Evolutionary conservation across 1,140 invertebrate species (phyloP), one percentile per base, ranked within the genome.

Genomic region (Neomicropteryx cornuta): DNA sequence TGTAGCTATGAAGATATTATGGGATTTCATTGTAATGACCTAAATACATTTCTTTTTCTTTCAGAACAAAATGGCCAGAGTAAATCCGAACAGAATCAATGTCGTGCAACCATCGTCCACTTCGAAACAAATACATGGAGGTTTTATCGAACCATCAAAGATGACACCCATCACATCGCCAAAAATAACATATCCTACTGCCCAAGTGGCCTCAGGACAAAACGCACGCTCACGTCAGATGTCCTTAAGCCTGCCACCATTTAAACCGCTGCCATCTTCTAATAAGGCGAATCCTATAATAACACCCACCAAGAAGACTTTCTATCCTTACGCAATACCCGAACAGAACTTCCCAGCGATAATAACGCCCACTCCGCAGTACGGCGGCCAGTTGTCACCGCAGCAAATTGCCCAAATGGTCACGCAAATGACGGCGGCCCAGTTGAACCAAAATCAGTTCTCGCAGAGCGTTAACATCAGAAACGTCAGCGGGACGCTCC

Each of bases 211-310:
- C 11, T 16, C 27, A 5, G 18, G 30, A 4, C 43, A 45, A 28
- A 24, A 23, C 5, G 31, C 41, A 35, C 10, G 30, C 14, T 24
- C 45, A 4, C 23, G 13, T 14, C 46, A 60, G 5, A 53, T 71
- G 32, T 70, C 70, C 14, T 57, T 72, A 46, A 68, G 69, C 1
- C 60, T 86, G 4, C 84, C 84, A 16, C 75, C 81, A 0, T 87
- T 87, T 51, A 80, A 76, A 46, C 84, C 84, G 0, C 70, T 87
- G 39, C 79, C 81, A 24, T 67, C 76, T 2, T 79, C 78, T 36
- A 58, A 66, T 46, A 59, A 61, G 4, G 63, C 56, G 2, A 50
- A 52, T 1, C 48, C 72, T 51, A 46, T 62, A 48, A 47, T 73
- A 62, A 43, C 56, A 45, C 50, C 44, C 51, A 30, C 45, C 61